Conservation (phyloP, 2,113 vertebrate species). For the Ellobius talpinus region DNA sequence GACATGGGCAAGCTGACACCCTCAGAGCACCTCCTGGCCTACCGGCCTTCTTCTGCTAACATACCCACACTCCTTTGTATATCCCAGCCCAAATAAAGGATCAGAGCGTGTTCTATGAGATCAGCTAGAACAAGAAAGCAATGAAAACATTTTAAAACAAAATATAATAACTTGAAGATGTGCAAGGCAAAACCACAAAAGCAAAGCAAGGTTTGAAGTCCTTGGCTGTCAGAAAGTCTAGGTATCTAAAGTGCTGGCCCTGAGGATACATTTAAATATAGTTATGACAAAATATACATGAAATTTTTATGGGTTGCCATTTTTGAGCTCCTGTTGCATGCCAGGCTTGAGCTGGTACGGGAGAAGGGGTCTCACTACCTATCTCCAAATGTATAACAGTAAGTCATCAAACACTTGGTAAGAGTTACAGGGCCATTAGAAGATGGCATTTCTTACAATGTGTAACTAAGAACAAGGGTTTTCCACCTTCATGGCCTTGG, state of each 20-base stretch:
- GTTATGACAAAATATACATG: neutral
- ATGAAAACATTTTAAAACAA: neutral
- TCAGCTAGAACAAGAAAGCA: neutral
- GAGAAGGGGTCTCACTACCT: neutral
- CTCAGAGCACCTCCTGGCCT: neutral
- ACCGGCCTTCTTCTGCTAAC: neutral
- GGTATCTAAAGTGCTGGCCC: neutral
- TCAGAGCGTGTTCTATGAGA: neutral
- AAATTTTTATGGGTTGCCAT: neutral
- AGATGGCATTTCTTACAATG: neutral
- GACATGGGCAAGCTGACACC: fast-evolving
- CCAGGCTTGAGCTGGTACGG: neutral
- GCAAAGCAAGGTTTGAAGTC: neutral
- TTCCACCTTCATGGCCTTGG: neutral
- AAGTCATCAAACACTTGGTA: neutral
- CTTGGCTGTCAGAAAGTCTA: neutral
- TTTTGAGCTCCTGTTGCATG: neutral
- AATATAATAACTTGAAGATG: neutral
- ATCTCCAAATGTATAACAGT: neutral
- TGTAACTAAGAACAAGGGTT: neutral
- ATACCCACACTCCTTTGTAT: neutral
- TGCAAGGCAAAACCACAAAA: neutral
- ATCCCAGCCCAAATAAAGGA: neutral
- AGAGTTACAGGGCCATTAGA: neutral
- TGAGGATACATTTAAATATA: neutral